These are phyloP conservation scores for Ceratitis capitata DNA, from an alignment of 1,140 invertebrate genomes.

Conservation along the genomic window DNA sequence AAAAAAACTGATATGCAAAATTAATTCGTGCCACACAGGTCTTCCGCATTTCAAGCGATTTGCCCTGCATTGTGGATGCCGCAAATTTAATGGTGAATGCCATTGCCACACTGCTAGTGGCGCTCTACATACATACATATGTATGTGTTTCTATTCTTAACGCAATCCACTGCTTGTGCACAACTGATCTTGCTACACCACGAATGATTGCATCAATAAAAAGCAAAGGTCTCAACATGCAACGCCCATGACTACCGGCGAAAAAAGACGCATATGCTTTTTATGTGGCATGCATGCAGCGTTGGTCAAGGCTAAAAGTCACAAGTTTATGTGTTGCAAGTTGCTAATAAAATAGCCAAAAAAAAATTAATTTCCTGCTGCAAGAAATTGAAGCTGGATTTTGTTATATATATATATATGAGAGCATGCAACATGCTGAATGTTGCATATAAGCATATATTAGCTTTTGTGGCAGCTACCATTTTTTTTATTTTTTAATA, in stretches of 20 bases:
- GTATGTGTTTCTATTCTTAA: too few species aligned
- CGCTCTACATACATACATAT: not conserved
- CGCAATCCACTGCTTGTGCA: not conserved
- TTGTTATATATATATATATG: not conserved
- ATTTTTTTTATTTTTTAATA: too few species aligned
- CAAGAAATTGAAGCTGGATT: not conserved
- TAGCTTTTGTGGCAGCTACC: not conserved
- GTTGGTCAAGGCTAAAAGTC: not conserved
- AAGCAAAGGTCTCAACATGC: not conserved
- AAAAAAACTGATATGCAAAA: not conserved
- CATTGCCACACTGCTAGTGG: not conserved
- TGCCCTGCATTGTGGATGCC: not conserved
- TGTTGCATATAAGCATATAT: not conserved
- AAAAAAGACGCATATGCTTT: too few species aligned
- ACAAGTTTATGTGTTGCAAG: not conserved
- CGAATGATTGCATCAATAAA: constrained; percentile 14
- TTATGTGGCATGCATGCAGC: not conserved
- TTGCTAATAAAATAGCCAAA: not conserved
- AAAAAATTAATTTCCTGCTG: not conserved
- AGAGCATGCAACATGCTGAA: not conserved
- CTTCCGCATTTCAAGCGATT: not conserved
- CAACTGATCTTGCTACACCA: not conserved
- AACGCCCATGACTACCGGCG: not conserved
- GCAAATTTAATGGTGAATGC: not conserved
- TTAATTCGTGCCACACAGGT: constrained; percentile 1